phyloP scores from a whole-genome alignment of 2,888 invertebrate genomes.

The Creontiades dilutus region DNA sequence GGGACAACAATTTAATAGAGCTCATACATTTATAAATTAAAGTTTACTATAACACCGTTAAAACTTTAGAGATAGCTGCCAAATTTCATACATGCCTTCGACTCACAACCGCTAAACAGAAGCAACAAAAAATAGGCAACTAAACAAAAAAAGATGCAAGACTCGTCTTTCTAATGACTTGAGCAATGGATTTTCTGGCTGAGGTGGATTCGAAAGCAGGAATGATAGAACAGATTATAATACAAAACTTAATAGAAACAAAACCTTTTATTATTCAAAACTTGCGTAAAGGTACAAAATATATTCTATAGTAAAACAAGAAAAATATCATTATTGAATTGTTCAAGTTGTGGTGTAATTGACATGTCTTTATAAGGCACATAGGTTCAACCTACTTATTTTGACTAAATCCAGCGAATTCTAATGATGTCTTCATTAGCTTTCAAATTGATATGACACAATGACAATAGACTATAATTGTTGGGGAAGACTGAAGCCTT shows the following conservation, averaged over 20 bases:
- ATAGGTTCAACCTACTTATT: too few relatives aligned
- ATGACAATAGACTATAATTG: too few relatives aligned
- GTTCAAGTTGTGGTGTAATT: too few relatives aligned
- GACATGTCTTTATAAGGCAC: too few relatives aligned
- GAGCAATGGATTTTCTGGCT: background rate
- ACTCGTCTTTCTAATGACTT: background rate
- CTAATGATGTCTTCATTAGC: too few relatives aligned
- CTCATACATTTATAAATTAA: too few relatives aligned
- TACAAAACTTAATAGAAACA: background rate
- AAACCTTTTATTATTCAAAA: conserved; percentile 3
- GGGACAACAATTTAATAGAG: too few relatives aligned
- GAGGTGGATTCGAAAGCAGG: background rate
- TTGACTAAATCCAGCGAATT: too few relatives aligned
- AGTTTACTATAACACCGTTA: too few relatives aligned
- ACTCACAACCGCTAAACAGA: background rate
- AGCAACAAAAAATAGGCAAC: conserved; percentile 6
- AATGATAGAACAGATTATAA: background rate
- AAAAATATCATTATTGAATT: too few relatives aligned
- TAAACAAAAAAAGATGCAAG: background rate
- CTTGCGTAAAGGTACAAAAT: background rate
- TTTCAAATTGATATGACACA: too few relatives aligned
- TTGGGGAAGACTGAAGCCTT: too few relatives aligned
- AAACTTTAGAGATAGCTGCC: background rate
- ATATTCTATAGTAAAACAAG: background rate
- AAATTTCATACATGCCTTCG: background rate